A percentile compares a stretch with the other conserved stretches of the same genome.
phyloP scores from a whole-genome alignment of 2,113 vertebrate species.

The Takifugu bimaculatus region DNA sequence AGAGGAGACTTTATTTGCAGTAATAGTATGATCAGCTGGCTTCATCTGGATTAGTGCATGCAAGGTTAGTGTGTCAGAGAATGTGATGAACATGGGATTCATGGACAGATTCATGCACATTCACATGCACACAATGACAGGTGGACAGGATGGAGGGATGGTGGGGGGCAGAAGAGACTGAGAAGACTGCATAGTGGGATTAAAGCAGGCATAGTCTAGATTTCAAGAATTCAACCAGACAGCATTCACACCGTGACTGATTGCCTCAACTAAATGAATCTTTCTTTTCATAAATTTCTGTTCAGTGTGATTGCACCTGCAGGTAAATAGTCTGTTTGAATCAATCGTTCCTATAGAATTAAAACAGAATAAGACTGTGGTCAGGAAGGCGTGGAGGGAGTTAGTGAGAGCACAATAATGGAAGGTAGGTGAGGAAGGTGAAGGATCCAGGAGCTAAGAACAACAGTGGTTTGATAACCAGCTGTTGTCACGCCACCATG shows the following conservation, averaged over 20 bases:
- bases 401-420: slow-evolving; percentile 9
- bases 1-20: not conserved
- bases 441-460: not conserved
- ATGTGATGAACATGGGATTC: slow-evolving; percentile 57
- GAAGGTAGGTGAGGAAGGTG: slow-evolving; percentile 5
- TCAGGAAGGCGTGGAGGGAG: slow-evolving; percentile 25
- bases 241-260: not conserved
- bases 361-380: slow-evolving; percentile 15
- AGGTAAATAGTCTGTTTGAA: slow-evolving; percentile 36
- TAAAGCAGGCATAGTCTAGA: slow-evolving; percentile 30
- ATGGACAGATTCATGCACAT: slow-evolving; percentile 1
- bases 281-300: not conserved
- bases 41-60: slow-evolving; percentile 41
- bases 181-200: slow-evolving; percentile 32
- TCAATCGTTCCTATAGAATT: not conserved
- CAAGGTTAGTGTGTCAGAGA: slow-evolving; percentile 51
- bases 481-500: too few species aligned
- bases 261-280: slow-evolving; percentile 23
- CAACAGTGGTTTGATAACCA: too few species aligned
- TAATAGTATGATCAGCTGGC: slow-evolving; percentile 7
- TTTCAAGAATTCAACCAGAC: not conserved
- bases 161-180: not conserved
- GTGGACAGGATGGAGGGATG: slow-evolving; percentile 30
- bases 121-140: slow-evolving; percentile 14
- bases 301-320: slow-evolving; percentile 4